These are phyloP conservation scores for Lordiphosa collinella DNA, from an alignment of 1,140 invertebrate genomes.

Conservation along the genomic window DNA sequence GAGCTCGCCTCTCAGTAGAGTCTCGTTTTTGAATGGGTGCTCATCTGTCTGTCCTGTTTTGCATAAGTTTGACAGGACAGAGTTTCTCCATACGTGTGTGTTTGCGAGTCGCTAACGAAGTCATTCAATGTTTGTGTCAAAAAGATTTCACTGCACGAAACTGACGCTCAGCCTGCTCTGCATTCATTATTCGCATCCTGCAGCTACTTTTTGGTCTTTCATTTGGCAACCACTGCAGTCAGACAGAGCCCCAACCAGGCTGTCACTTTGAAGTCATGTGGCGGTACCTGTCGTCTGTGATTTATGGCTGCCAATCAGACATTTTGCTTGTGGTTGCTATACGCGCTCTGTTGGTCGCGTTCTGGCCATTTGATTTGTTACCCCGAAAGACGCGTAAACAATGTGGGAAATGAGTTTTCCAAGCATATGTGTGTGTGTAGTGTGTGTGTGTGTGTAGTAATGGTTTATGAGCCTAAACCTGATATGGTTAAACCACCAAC, in stretches of 20 bases:
- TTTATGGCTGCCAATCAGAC: conserved; percentile 72
- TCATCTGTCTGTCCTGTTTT: conserved; percentile 44
- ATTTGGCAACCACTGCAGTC: not conserved
- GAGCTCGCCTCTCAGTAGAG: conserved; percentile 38
- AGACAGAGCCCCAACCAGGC: not conserved
- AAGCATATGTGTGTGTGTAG: too few species aligned
- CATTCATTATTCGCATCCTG: conserved; percentile 57
- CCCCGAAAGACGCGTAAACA: conserved; percentile 64
- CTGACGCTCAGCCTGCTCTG: conserved; percentile 21
- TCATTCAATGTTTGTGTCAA: conserved; percentile 60
- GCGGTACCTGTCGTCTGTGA: conserved; percentile 42
- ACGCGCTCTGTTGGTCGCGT: conserved; percentile 1
- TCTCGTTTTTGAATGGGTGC: conserved; percentile 19
- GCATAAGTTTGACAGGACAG: conserved; percentile 72
- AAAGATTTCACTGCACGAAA: conserved; percentile 22
- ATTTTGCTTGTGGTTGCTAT: conserved; percentile 56
- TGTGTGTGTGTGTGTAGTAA: too few species aligned
- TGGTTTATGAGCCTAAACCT: too few species aligned
- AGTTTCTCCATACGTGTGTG: conserved; percentile 1
- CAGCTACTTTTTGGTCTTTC: conserved; percentile 15
- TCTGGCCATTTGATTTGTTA: conserved; percentile 59
- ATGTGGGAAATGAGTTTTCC: conserved; percentile 47
- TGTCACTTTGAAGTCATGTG: conserved; percentile 7
- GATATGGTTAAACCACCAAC: too few species aligned
- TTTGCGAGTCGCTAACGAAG: conserved; percentile 55